Percentiles rank a stretch among this genome's conserved stretches.
Evolutionary conservation across 1,140 invertebrate species (phyloP).

Genomic region (Oscheius sp.): DNA sequence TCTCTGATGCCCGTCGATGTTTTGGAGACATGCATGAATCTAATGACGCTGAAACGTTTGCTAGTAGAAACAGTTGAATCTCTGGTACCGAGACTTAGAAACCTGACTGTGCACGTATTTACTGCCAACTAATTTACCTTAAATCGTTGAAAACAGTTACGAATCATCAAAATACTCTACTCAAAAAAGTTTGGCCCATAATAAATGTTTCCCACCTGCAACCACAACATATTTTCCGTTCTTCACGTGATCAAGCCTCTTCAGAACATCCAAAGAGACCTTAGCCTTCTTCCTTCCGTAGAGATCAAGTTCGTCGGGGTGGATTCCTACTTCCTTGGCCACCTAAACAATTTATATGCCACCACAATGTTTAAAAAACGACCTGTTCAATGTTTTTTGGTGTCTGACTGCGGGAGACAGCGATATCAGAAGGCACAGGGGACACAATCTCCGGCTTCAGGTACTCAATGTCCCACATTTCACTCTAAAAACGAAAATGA

Average conservation of each 20-base stretch:
- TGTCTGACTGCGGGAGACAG: constrained; percentile 50
- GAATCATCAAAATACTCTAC: constrained; percentile 13
- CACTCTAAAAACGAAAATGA: not conserved
- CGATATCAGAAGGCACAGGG: constrained; percentile 57
- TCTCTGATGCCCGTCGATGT: too few relatives aligned
- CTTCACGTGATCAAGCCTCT: constrained; percentile 71
- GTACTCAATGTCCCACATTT: constrained; percentile 36
- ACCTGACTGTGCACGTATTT: too few relatives aligned
- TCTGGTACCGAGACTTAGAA: too few relatives aligned
- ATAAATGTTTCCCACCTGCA: constrained; percentile 69
- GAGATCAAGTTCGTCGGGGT: constrained; percentile 76
- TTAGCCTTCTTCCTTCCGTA: constrained; percentile 95
- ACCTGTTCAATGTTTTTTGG: constrained; percentile 51
- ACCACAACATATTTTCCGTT: constrained; percentile 92
- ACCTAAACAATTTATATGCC: constrained; percentile 62
- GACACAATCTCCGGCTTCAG: constrained; percentile 23
- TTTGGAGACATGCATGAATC: too few relatives aligned
- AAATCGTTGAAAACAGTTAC: too few relatives aligned
- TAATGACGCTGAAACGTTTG: too few relatives aligned
- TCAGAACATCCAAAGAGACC: constrained; percentile 77
- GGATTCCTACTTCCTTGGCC: constrained; percentile 80
- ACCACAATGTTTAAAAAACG: not conserved
- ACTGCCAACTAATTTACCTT: too few relatives aligned
- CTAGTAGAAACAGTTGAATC: too few relatives aligned
- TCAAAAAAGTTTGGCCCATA: constrained; percentile 17